Evolutionary conservation across 2,113 vertebrate genomes (phyloP).

Genomic region (Himantopus leucocephalus): DNA sequence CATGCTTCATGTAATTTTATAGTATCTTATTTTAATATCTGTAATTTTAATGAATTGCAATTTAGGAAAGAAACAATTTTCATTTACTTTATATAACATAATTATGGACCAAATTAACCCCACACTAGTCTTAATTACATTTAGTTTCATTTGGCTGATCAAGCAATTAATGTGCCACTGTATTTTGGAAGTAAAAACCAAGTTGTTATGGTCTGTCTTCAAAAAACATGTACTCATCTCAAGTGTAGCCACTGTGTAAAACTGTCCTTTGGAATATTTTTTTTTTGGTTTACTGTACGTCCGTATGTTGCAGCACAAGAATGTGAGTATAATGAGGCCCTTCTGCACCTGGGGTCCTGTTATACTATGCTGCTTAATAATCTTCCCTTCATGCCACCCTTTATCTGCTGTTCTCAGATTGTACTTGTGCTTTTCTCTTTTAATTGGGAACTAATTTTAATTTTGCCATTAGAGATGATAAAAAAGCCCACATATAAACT

Average conservation of each 20-base stretch:
- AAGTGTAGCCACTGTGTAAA: constrained; percentile 60
- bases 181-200: constrained; percentile 84
- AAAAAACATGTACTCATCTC: constrained; percentile 75
- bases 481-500: constrained; percentile 60
- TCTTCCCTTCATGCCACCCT: constrained; percentile 63
- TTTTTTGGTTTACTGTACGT: constrained; percentile 52
- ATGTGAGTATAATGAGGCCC: constrained; percentile 70
- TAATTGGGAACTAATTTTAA: constrained; percentile 80
- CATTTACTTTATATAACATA: constrained; percentile 96
- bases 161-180: constrained; percentile 86
- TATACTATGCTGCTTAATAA: constrained; percentile 70
- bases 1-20: constrained; percentile 96
- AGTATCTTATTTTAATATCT: constrained; percentile 95
- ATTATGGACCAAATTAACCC: constrained; percentile 99
- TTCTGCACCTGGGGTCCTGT: constrained; percentile 69
- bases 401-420: constrained; percentile 69
- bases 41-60: constrained; percentile 98
- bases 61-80: constrained; percentile 94
- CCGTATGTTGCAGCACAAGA: constrained; percentile 55
- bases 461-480: constrained; percentile 73
- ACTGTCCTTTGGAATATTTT: constrained; percentile 60
- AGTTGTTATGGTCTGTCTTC: constrained; percentile 77
- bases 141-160: constrained; percentile 96
- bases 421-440: constrained; percentile 70
- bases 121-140: constrained; percentile 97